Base-by-base conservation (phyloP, 92 coral and sea anemone genomes). In the Epizoanthus fatuus region DNA sequence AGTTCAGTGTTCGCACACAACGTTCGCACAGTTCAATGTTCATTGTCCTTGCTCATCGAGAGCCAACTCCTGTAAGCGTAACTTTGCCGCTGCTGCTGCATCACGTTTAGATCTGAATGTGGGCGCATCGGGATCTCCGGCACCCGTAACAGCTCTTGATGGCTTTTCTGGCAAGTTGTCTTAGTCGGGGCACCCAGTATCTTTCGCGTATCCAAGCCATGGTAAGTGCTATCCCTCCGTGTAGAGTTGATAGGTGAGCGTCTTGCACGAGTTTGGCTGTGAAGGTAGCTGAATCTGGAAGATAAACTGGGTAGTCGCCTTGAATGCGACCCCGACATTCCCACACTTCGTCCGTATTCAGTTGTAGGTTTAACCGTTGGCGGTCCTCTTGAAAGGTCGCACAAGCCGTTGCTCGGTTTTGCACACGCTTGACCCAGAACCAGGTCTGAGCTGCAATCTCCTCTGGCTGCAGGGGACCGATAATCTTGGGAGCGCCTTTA, bases 261-360 rank as follows among this genome's bases (percentile, higher is more conserved):
- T 70, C 57, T 5, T 40, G 35, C 16, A 45, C 58, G 14, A 70
- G 75, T 12, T 45, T 70, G 14, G 35, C 15, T 70, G 57, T 5
- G 4, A 70, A 16, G 0, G 12, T 4, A 5, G 12, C 53, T 13
- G 11, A 4, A 40, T 42, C 37, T 5, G 75, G 58, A 13, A 70
- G 57, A 9, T 70, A 70, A 8, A 42, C 4, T 8, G 40, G 57
- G 37, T 16, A 45, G 4, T 70, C 58, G 4, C 58, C 75, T 9
- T 70, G 57, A 45, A 70, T 45, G 19, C 75, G 9, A n/a, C 57
- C 75, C 45, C 35, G 20, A 19, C 75, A 70, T 9, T n/a, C 22
- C 57, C 57, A 19, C 57, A 70, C 38, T 17, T 32, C 35, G 35
- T 17, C 75, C 2, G 1, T 17, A 4, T 40, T 52, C 35, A 42